Conservation (phyloP, 2,797 vertebrate genomes). For the Manis crassicaudata region DNA sequence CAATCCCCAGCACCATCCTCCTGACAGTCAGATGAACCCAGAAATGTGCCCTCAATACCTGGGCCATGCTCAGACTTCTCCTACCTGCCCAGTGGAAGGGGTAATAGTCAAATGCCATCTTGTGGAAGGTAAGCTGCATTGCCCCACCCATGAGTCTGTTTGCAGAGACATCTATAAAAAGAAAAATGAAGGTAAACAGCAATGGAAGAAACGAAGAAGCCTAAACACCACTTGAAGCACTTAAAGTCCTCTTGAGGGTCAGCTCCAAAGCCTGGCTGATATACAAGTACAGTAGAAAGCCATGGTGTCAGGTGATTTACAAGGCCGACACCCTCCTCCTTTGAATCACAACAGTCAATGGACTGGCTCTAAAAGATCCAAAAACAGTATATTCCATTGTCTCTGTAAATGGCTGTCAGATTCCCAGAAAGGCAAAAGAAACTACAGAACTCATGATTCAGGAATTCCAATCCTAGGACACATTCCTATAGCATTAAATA, state of each 20-base stretch:
- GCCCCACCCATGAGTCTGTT: slow-evolving; percentile 94
- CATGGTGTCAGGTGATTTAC: not conserved
- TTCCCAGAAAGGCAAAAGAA: slow-evolving; percentile 36
- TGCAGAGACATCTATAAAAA: slow-evolving; percentile 86
- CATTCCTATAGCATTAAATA: not conserved
- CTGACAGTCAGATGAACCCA: not conserved
- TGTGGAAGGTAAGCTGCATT: slow-evolving; percentile 97
- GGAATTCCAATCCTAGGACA: not conserved
- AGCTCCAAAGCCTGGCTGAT: not conserved
- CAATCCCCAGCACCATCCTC: not conserved
- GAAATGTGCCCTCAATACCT: not conserved
- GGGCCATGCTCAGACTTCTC: slow-evolving; percentile 5
- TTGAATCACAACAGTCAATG: not conserved
- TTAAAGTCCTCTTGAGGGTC: not conserved
- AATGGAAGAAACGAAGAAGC: not conserved
- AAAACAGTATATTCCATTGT: not conserved
- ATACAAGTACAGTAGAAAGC: not conserved
- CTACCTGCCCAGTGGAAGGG: slow-evolving; percentile 96
- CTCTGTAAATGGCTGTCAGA: slow-evolving; percentile 10
- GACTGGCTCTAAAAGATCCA: not conserved
- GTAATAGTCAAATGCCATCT: slow-evolving; percentile 97
- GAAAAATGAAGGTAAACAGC: not conserved
- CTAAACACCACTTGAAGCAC: not conserved
- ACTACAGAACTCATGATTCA: not conserved
- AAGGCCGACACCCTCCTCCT: not conserved